Evolutionary conservation across 2,113 vertebrate genomes (phyloP).

Genomic region (Talpa occidentalis): DNA sequence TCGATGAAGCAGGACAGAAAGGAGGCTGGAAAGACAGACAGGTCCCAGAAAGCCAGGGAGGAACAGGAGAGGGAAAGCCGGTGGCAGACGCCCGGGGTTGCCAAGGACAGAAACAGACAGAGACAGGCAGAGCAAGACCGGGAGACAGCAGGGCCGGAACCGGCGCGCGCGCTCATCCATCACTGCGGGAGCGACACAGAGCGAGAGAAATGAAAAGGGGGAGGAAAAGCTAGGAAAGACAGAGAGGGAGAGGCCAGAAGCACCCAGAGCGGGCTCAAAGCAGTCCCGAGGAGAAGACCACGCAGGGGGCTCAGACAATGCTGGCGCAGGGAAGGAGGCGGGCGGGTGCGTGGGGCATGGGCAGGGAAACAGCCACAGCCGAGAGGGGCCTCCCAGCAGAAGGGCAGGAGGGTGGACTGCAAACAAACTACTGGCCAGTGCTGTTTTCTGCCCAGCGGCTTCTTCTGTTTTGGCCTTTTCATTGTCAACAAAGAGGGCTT

Average conservation of each 20-base stretch:
- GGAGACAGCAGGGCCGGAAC: no score
- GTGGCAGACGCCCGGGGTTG: background rate
- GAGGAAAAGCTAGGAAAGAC: background rate
- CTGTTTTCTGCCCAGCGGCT: background rate
- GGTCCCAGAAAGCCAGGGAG: background rate
- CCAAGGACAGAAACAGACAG: background rate
- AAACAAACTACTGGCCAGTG: accelerated
- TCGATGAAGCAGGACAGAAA: background rate
- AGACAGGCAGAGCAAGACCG: accelerated
- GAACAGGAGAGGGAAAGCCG: background rate
- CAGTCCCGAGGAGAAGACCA: background rate
- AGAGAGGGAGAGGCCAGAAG: accelerated
- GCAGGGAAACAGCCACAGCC: background rate
- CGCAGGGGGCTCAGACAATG: accelerated
- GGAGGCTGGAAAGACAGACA: background rate
- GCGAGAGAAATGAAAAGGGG: background rate
- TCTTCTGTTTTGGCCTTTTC: constrained; percentile 22
- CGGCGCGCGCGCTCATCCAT: background rate
- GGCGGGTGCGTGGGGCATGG: background rate
- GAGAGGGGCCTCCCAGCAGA: accelerated
- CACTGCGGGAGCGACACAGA: accelerated
- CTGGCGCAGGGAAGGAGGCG: background rate
- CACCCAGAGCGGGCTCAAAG: background rate
- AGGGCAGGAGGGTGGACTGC: background rate
- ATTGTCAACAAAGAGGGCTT: accelerated